Percentiles rank a stretch among this genome's conserved stretches.
These are phyloP conservation scores for Sinodicranocentrus sp. DNA, from an alignment of 2,888 invertebrate genomes.

Conservation along the genomic window DNA sequence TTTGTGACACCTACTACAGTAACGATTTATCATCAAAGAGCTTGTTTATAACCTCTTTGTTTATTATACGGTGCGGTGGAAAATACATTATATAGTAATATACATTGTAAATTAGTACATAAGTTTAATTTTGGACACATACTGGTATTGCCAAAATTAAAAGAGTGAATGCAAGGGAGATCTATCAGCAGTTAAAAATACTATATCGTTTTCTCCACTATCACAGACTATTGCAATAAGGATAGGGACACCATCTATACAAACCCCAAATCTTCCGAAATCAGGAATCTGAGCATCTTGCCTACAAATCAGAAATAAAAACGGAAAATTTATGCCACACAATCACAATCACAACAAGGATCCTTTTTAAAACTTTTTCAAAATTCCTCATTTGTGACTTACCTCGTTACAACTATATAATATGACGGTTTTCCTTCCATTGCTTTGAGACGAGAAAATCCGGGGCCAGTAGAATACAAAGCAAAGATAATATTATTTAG, in stretches of 20 bases:
- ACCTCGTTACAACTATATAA: slow-evolving; percentile 43
- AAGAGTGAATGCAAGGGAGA: slow-evolving; percentile 63
- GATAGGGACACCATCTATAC: slow-evolving; percentile 57
- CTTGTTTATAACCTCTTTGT: too few species aligned
- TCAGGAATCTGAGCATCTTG: slow-evolving; percentile 56
- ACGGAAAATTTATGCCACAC: slow-evolving; percentile 9
- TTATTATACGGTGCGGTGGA: too few species aligned
- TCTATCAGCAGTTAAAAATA: slow-evolving; percentile 62
- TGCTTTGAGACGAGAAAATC: slow-evolving; percentile 35
- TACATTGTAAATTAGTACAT: too few species aligned
- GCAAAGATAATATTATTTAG: slow-evolving; percentile 20
- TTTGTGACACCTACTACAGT: too few species aligned
- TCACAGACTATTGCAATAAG: slow-evolving; percentile 65
- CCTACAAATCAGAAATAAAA: slow-evolving; percentile 31
- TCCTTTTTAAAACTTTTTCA: not conserved
- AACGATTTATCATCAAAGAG: too few species aligned
- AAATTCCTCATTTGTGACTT: slow-evolving; percentile 5
- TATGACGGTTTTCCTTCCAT: slow-evolving; percentile 11
- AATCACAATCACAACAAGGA: too few species aligned
- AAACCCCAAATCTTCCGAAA: slow-evolving; percentile 46
- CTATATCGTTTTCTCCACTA: slow-evolving; percentile 60
- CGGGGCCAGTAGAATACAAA: slow-evolving; percentile 12
- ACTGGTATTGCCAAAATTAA: too few species aligned
- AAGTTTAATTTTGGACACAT: too few species aligned
- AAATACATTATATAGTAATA: too few species aligned